Evolutionary conservation across 2,113 vertebrate species (phyloP).

Genomic region (Tachysurus fulvidraco): DNA sequence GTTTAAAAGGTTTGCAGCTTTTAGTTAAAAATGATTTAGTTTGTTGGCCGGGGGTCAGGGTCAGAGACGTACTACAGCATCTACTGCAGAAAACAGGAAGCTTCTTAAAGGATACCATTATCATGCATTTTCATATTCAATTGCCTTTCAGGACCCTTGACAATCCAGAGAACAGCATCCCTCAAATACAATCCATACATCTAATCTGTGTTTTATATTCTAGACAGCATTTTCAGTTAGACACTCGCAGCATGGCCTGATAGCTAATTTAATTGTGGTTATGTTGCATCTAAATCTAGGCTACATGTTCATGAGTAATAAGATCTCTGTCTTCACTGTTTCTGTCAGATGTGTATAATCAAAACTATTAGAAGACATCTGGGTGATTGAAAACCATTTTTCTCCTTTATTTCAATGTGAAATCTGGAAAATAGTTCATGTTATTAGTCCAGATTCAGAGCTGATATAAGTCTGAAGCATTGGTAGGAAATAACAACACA

Average conservation of each 20-base stretch:
- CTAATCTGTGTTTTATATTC: background rate
- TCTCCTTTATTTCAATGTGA: background rate
- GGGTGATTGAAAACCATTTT: background rate
- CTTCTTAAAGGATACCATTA: background rate
- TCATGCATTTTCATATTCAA: constrained; percentile 10
- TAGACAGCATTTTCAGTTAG: background rate
- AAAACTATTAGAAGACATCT: background rate
- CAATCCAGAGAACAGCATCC: background rate
- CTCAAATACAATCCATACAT: background rate
- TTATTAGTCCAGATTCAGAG: background rate
- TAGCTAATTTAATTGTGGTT: background rate
- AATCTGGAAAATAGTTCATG: background rate
- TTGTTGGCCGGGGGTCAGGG: background rate
- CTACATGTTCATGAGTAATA: background rate
- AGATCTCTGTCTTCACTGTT: background rate
- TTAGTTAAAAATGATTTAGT: background rate
- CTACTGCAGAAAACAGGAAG: background rate
- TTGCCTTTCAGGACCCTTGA: background rate
- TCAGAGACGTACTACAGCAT: background rate
- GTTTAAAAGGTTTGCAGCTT: background rate
- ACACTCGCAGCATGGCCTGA: background rate
- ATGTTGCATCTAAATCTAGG: background rate
- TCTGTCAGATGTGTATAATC: background rate
- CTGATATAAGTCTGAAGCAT: background rate
- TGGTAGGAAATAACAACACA: background rate